Evolutionary conservation across 2,113 vertebrate genomes (phyloP), one percentile per base, ranked within the genome.

Genomic region (Stegostoma tigrinum): DNA sequence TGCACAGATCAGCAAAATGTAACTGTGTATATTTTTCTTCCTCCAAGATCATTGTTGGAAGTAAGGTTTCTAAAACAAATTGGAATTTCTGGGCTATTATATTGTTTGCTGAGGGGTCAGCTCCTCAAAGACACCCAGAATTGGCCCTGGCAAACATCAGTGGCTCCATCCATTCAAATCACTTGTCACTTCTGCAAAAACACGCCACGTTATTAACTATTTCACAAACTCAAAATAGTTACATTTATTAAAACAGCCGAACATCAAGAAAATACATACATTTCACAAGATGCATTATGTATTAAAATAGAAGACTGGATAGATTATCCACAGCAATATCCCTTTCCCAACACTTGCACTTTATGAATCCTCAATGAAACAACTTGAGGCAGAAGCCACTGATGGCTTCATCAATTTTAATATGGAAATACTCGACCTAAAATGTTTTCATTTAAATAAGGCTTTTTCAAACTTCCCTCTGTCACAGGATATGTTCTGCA

Each of bases 191-290:
- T 83, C 42, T 83, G 80, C 80, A 93, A 66, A 64, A 93, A 67
- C 10, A 5, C 21, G 38, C 21, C 89, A 93, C 61, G 21, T 67
- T 93, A 93, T 93, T 10, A 23, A 87, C 5, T 24, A 87, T 52
- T 52, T 87, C n/a, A 93, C 61, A 12, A 17, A 90, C 34, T 64
- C 17, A 45, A 93, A 21, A 24, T 34, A 66, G 21, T 93, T 66
- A 93, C 23, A 93, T 93, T 93, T 93, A 93, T 93, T 93, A 91
- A 91, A 83, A 34, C 34, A 66, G 34, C 87, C 87, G 64, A 90
- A 90, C 64, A 30, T 48, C 19, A 42, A 38, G 42, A 15, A 38
- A 4, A 19, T 94, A 94, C 66, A 95, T 45, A 72, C 67, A 95
- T 27, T 52, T 95, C 23, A 72, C 94, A 95, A 95, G 30, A 75